These are phyloP conservation scores for Eulemur rufifrons DNA, from an alignment of 2,113 vertebrate genomes.

Conservation along the genomic window DNA sequence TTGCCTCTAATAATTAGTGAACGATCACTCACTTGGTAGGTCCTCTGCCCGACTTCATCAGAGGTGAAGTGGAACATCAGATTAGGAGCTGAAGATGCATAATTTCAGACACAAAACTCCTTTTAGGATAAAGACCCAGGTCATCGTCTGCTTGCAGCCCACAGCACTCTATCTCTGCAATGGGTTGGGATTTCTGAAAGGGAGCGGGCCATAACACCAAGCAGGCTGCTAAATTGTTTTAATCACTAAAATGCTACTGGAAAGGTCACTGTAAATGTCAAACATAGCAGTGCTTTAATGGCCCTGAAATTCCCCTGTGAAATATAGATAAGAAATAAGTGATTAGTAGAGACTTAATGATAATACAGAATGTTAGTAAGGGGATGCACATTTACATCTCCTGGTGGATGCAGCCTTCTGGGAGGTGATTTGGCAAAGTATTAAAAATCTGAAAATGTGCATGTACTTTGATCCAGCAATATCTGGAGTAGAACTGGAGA, in stretches of 20 bases:
- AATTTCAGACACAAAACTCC: background rate
- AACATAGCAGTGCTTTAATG: background rate
- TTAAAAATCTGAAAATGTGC: background rate
- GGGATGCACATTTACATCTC: background rate
- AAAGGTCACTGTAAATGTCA: background rate
- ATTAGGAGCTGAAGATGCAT: background rate
- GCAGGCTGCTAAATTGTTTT: background rate
- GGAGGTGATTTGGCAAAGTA: background rate
- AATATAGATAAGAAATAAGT: slow-evolving; percentile 32
- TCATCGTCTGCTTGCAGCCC: background rate
- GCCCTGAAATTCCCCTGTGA: background rate
- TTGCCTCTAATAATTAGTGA: background rate
- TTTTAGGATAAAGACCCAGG: background rate
- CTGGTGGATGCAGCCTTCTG: background rate
- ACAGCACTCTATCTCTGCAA: background rate
- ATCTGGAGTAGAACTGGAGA: background rate
- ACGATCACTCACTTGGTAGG: background rate
- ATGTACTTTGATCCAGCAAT: background rate
- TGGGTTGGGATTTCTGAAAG: background rate
- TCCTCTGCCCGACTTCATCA: background rate
- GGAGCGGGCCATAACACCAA: background rate
- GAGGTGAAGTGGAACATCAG: background rate
- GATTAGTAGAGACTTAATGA: background rate
- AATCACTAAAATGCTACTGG: background rate
- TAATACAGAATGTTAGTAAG: background rate